A percentile compares a stretch with the other conserved stretches of the same genome.
Conservation (phyloP, 2,113 vertebrate species). For the Bothrops jararaca region DNA sequence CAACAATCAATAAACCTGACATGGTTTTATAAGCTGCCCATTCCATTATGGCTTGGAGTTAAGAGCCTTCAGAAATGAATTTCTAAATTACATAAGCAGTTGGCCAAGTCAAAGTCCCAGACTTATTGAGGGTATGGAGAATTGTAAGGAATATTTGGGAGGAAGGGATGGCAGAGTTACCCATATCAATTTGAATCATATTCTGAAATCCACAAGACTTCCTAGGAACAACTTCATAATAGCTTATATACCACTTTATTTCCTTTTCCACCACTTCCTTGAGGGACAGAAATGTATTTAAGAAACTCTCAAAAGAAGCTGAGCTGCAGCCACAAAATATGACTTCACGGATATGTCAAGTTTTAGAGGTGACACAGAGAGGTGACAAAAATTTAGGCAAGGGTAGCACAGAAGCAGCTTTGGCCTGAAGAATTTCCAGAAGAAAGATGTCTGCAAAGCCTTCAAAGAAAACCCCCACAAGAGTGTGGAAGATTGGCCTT, state of each 20-base stretch:
- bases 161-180: not conserved
- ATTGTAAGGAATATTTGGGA: not conserved
- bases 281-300: not conserved
- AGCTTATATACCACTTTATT: not conserved
- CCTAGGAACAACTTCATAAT: constrained; percentile 2
- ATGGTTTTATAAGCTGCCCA: not conserved
- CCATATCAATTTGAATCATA: not conserved
- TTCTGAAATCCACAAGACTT: constrained; percentile 25
- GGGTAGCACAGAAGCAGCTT: constrained; percentile 3
- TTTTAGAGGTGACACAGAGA: not conserved
- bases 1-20: rapidly evolving
- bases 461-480: constrained; percentile 13
- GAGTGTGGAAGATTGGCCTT: not conserved
- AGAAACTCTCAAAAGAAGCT: not conserved
- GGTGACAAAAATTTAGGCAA: not conserved
- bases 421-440: not conserved
- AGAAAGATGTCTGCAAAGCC: not conserved
- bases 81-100: not conserved
- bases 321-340: not conserved
- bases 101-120: not conserved
- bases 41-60: not conserved
- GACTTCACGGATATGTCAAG: not conserved
- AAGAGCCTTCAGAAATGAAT: not conserved
- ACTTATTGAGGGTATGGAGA: not conserved
- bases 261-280: not conserved